Conservation (phyloP, 2,113 vertebrate species). For the Seriola dumerili region DNA sequence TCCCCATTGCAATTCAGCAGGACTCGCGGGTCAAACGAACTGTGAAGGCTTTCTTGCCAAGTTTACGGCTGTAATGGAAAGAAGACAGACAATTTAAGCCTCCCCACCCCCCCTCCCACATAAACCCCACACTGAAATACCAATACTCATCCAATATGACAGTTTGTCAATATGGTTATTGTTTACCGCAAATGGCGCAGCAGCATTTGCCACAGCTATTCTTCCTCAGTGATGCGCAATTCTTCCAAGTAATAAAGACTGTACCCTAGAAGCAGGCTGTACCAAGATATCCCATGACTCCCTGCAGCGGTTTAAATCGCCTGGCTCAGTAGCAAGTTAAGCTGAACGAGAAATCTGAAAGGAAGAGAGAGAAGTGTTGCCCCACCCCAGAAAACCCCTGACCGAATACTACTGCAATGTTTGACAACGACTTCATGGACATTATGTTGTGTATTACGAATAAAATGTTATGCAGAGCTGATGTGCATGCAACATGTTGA, state of each 20-base stretch:
- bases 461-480: constrained; percentile 80
- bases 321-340: constrained; percentile 71
- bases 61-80: constrained; percentile 68
- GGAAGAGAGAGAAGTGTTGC: constrained; percentile 78
- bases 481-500: constrained; percentile 82
- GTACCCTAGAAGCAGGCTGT: constrained; percentile 61
- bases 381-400: constrained; percentile 46
- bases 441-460: constrained; percentile 55
- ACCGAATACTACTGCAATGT: constrained; percentile 65
- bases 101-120: constrained; percentile 43
- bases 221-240: constrained; percentile 46
- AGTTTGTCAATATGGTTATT: neutral
- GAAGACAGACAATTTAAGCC: constrained; percentile 73
- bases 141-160: constrained; percentile 31
- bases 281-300: constrained; percentile 73
- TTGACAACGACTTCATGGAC: constrained; percentile 68
- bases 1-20: constrained; percentile 48
- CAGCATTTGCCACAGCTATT: constrained; percentile 59
- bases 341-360: constrained; percentile 80
- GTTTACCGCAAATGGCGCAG: constrained; percentile 53
- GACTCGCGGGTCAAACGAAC: constrained; percentile 43
- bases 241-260: constrained; percentile 35
- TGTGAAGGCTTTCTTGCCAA: constrained; percentile 34
- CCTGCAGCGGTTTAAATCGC: constrained; percentile 54
- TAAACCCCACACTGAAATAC: constrained; percentile 2